Conservation (phyloP, 2,797 vertebrate species). For the Aldrovandia affinis region DNA sequence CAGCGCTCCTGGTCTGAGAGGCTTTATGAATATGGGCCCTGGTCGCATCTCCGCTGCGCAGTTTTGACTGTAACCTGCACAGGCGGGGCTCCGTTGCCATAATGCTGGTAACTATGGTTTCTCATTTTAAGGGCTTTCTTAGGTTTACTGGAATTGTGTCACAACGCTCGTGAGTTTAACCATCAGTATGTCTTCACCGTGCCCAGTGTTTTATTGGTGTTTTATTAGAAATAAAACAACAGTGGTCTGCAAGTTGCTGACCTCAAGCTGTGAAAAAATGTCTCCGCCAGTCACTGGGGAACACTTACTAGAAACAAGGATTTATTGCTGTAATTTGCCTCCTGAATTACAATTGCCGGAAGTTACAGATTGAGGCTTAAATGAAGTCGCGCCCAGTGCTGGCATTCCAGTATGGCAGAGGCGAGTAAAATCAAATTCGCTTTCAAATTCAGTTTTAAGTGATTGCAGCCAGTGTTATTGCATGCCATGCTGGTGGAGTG, state of each 20-base stretch:
- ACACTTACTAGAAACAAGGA: conserved; percentile 10
- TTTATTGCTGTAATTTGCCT: conserved; percentile 9
- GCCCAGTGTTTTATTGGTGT: not conserved
- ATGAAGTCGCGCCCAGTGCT: not conserved
- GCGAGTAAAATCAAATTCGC: not conserved
- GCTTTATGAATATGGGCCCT: too few relatives aligned
- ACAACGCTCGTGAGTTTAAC: not conserved
- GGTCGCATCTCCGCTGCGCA: not conserved
- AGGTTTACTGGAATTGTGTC: not conserved
- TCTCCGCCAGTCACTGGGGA: not conserved
- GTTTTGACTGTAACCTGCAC: not conserved
- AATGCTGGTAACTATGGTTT: not conserved
- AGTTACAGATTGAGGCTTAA: not conserved
- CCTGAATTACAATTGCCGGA: conserved; percentile 16
- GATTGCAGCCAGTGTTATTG: not conserved
- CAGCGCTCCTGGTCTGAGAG: too few relatives aligned
- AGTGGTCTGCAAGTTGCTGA: not conserved
- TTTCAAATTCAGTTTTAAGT: not conserved
- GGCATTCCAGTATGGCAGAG: not conserved
- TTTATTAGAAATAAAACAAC: conserved; percentile 8
- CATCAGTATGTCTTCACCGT: not conserved
- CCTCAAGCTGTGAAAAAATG: conserved; percentile 1
- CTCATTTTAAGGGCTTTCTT: not conserved
- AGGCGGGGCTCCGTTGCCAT: not conserved
- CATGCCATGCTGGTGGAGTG: not conserved